Evolutionary conservation across 2,113 vertebrate species (phyloP).

Genomic region (Caranx ignobilis): DNA sequence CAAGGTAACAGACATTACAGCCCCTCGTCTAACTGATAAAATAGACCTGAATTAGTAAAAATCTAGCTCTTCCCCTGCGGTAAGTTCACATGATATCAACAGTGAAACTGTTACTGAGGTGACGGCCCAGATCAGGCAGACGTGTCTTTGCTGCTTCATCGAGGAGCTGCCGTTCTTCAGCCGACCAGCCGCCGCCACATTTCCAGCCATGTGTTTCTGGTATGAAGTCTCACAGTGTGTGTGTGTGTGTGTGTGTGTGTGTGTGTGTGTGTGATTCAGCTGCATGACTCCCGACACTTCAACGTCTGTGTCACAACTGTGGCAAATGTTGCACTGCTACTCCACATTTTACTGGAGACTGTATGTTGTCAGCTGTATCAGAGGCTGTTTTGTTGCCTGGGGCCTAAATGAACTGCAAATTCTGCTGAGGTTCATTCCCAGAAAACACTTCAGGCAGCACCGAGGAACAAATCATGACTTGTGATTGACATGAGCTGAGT

Average conservation of each 20-base stretch:
- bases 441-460: neutral
- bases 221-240: constrained; percentile 16
- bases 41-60: neutral
- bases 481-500: neutral
- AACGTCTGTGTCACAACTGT: constrained; percentile 45
- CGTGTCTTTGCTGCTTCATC: constrained; percentile 54
- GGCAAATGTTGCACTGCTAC: constrained; percentile 67
- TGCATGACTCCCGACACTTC: constrained; percentile 31
- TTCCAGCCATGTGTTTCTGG: constrained; percentile 27
- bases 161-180: constrained; percentile 33
- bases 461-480: neutral
- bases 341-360: constrained; percentile 59
- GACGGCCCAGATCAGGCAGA: constrained; percentile 8
- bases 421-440: constrained; percentile 21
- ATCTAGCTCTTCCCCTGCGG: neutral
- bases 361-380: neutral
- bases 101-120: constrained; percentile 47
- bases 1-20: neutral
- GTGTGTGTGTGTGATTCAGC: constrained; percentile 38
- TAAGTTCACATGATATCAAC: constrained; percentile 26
- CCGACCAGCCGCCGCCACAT: neutral
- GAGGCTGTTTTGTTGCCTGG: constrained; percentile 19
- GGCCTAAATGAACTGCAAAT: constrained; percentile 27
- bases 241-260: constrained; percentile 28
- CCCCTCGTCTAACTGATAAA: constrained; percentile 1